Conservation (phyloP, 2,113 vertebrate genomes). For the Corythaeola cristata region DNA sequence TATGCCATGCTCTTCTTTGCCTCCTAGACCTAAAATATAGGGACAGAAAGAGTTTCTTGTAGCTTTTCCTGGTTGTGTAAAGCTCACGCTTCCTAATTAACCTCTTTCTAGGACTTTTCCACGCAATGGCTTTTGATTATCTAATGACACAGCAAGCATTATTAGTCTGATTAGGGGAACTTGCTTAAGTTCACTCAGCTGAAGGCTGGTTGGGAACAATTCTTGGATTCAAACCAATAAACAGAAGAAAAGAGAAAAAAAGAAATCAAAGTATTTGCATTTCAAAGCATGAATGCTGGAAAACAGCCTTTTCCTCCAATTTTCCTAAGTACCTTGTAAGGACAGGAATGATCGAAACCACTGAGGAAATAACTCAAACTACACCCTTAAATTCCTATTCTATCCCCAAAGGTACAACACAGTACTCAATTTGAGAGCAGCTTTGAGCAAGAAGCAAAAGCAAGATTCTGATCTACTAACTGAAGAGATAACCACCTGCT, state of each 20-base stretch:
- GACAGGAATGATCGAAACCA: not conserved
- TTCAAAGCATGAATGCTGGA: not conserved
- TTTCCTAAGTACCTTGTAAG: not conserved
- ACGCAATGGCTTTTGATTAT: not conserved
- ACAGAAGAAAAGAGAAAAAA: no score
- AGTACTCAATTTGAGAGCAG: not conserved
- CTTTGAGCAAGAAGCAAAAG: not conserved
- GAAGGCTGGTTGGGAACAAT: not conserved
- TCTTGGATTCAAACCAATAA: not conserved
- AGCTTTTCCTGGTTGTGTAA: not conserved
- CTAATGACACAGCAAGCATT: not conserved
- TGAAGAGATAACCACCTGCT: constrained; percentile 8
- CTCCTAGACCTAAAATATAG: not conserved
- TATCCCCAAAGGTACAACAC: not conserved
- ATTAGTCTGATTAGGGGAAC: not conserved
- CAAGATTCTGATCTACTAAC: not conserved
- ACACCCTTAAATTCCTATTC: not conserved
- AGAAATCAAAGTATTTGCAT: not conserved
- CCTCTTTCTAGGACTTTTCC: not conserved
- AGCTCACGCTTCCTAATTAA: not conserved
- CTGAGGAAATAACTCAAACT: not conserved
- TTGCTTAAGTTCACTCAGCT: not conserved
- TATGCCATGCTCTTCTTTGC: not conserved
- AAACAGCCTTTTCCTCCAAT: not conserved
- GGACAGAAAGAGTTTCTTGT: not conserved